Percentiles rank a stretch among this genome's conserved stretches.
Evolutionary conservation across 2,113 vertebrate genomes (phyloP).

Genomic region (Rhabdornis inornatus): DNA sequence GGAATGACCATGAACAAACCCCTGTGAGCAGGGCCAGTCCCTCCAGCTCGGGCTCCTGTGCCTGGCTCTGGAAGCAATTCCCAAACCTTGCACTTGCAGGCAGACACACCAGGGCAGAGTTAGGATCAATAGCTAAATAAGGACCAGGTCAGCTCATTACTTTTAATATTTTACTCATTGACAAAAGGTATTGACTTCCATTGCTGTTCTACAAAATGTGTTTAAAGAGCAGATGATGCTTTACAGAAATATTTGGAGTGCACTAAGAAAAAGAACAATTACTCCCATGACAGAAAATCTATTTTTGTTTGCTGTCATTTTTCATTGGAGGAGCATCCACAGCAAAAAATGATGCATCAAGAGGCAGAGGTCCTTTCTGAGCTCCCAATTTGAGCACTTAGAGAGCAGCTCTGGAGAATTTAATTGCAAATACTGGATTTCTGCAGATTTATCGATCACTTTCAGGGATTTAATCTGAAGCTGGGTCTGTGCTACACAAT

Average conservation of each 20-base stretch:
- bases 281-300: constrained; percentile 34
- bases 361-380: background rate
- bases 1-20: background rate
- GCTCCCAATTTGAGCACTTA: background rate
- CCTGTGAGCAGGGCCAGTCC: accelerated
- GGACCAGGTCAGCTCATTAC: background rate
- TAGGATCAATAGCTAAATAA: background rate
- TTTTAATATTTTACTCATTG: constrained; percentile 23
- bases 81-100: background rate
- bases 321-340: background rate
- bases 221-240: constrained; percentile 38
- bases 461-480: background rate
- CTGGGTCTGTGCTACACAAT: background rate
- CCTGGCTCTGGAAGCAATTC: background rate
- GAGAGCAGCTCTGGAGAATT: background rate
- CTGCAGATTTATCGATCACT: background rate
- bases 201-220: background rate
- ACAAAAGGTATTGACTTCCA: background rate
- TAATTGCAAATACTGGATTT: background rate
- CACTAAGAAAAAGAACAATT: constrained; percentile 1
- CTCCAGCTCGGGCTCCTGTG: background rate
- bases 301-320: constrained; percentile 5
- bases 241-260: background rate
- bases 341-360: background rate
- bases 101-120: background rate